Base-by-base conservation (phyloP, 37 sponge, comb jelly and placozoan genomes). In the Tethya wilhelma region DNA sequence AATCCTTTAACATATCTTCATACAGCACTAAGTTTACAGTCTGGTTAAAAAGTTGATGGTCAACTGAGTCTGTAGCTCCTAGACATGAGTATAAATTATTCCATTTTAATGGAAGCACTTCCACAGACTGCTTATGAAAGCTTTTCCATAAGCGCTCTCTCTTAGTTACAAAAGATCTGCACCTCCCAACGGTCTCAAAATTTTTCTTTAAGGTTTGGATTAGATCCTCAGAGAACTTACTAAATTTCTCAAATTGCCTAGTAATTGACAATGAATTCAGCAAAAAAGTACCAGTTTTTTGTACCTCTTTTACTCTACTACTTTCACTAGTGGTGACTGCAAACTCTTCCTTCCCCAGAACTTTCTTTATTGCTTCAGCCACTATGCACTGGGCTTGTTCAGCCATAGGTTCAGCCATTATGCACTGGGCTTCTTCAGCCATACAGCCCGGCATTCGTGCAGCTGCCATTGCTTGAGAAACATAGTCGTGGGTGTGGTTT, bases 401-500 rank as follows among this genome's bases (percentile, higher is more conserved):
- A 49, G 17, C 55, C 17, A 17, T 20, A 11, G 17, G 17, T 49
- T 20, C 55, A 49, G 55, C 55, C 55, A 49, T 49, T 49, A 49
- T 17, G 55, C 55, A 49, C 17, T 20, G 55, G 55, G 11, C 55
- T 20, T 49, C 55, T 49, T 49, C 17, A 49, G 55, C 17, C 55
- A n/a, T n/a, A n/a, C n/a, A n/a, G n/a, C n/a, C n/a, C n/a, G n/a
- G n/a, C n/a, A n/a, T n/a, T n/a, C n/a, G n/a, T n/a, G n/a, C n/a
- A n/a, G n/a, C n/a, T n/a, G n/a, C n/a, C n/a, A n/a, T n/a, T n/a
- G n/a, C n/a, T n/a, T n/a, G n/a, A n/a, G n/a, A n/a, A n/a, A n/a
- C n/a, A n/a, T n/a, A n/a, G n/a, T 49, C 17, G 55, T 49, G 55
- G 55, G 55, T 49, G 55, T 49, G 55, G 55, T 49, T 49, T 49